Conservation (phyloP, 1,140 invertebrate species). For the Euglossa dilemma region DNA sequence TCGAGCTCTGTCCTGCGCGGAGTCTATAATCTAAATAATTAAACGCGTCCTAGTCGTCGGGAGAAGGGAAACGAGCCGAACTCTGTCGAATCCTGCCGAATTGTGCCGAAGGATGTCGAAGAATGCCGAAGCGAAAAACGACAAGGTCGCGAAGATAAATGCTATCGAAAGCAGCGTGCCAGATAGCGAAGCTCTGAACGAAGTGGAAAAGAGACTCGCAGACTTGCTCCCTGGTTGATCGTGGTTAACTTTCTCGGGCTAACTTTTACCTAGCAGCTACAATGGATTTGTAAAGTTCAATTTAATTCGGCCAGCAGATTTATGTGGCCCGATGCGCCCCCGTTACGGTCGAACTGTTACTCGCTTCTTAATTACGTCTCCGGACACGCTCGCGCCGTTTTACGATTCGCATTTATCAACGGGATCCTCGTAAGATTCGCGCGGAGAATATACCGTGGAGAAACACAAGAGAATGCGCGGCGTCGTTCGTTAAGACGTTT, state of each 20-base stretch:
- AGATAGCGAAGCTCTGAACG: background rate
- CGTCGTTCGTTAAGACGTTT: constrained; percentile 62
- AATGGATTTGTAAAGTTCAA: constrained; percentile 65
- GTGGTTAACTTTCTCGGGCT: constrained; percentile 34
- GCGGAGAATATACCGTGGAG: constrained; percentile 59
- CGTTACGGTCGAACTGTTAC: constrained; percentile 49
- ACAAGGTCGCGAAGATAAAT: too few species aligned
- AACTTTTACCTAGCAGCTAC: constrained; percentile 43
- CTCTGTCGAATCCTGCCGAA: too few species aligned
- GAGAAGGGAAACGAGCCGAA: background rate
- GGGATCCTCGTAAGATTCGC: constrained; percentile 59
- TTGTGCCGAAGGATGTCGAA: too few species aligned
- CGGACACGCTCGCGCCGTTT: constrained; percentile 51
- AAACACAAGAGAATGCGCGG: constrained; percentile 57
- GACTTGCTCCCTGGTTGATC: background rate
- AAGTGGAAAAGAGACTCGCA: background rate
- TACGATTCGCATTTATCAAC: constrained; percentile 69
- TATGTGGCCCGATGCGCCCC: constrained; percentile 52
- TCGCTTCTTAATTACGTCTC: constrained; percentile 66
- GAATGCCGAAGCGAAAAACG: too few species aligned
- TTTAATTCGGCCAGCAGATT: constrained; percentile 64
- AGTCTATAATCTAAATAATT: constrained; percentile 1
- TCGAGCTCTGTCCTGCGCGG: too few species aligned
- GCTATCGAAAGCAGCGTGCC: background rate
- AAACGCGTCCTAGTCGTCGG: background rate